phyloP scores from a whole-genome alignment of 2,113 vertebrate species.

The Camelus bactrianus region DNA sequence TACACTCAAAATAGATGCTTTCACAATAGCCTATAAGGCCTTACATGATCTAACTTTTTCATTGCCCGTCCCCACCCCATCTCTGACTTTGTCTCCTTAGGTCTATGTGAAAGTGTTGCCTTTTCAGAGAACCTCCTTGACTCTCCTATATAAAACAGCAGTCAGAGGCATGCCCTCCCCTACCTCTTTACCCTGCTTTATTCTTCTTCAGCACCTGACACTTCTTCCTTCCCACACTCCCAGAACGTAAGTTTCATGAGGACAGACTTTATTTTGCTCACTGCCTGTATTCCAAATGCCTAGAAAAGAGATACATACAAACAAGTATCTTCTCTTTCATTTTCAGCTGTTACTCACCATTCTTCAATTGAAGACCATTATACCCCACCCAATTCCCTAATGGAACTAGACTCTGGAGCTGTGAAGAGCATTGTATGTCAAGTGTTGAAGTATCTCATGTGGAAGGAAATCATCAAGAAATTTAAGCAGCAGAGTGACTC shows the following conservation, averaged over 20 bases:
- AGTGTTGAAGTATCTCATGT: background rate
- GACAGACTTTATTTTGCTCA: background rate
- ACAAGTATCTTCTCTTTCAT: background rate
- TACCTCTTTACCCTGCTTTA: background rate
- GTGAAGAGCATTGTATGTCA: slow-evolving; percentile 11
- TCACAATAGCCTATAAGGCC: background rate
- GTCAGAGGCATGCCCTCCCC: background rate
- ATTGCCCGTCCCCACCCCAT: background rate
- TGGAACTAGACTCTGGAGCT: background rate
- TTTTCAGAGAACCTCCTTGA: background rate
- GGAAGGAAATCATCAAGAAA: background rate
- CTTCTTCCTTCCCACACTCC: background rate
- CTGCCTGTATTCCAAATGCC: background rate
- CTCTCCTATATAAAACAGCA: background rate
- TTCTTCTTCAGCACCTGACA: background rate
- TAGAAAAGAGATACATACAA: background rate
- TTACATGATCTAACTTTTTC: background rate
- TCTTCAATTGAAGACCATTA: background rate
- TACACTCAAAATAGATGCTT: background rate
- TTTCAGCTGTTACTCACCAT: background rate
- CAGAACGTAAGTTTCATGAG: background rate
- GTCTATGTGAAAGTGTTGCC: background rate
- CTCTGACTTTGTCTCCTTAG: background rate
- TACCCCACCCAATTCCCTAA: background rate
- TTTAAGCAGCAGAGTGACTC: background rate